These are phyloP conservation scores for Nomia melanderi DNA, from an alignment of 1,140 invertebrate species.

Conservation along the genomic window DNA sequence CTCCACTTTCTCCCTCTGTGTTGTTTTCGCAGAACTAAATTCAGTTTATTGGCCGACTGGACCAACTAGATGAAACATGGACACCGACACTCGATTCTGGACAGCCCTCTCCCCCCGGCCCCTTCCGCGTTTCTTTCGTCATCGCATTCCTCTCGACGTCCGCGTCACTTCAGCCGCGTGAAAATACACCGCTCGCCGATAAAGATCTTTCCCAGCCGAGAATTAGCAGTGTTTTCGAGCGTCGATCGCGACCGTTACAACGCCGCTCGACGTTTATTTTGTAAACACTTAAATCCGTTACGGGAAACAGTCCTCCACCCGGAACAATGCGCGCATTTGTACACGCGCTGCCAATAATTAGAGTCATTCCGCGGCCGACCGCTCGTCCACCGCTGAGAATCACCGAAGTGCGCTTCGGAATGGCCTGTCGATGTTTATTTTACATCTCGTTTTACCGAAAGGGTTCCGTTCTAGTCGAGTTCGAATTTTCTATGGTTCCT, in stretches of 20 bases:
- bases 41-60: slow-evolving; percentile 35
- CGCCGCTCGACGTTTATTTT: neutral
- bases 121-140: neutral
- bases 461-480: too few species aligned
- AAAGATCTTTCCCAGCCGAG: slow-evolving; percentile 29
- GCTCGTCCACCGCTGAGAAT: too few species aligned
- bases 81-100: neutral
- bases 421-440: too few species aligned
- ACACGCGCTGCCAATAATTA: too few species aligned
- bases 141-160: slow-evolving; percentile 32
- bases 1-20: slow-evolving; percentile 32
- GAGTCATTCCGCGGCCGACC: too few species aligned
- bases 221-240: slow-evolving; percentile 16
- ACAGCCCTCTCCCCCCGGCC: too few species aligned
- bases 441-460: too few species aligned
- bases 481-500: too few species aligned
- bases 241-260: neutral
- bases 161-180: slow-evolving; percentile 10
- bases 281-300: neutral
- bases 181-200: slow-evolving; percentile 38
- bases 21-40: slow-evolving; percentile 35
- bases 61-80: slow-evolving; percentile 26
- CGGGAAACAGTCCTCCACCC: neutral
- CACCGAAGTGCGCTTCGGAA: too few species aligned
- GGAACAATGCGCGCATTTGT: too few species aligned